Conservation (phyloP, 2,888 invertebrate species). For the Anticlea derivata region DNA sequence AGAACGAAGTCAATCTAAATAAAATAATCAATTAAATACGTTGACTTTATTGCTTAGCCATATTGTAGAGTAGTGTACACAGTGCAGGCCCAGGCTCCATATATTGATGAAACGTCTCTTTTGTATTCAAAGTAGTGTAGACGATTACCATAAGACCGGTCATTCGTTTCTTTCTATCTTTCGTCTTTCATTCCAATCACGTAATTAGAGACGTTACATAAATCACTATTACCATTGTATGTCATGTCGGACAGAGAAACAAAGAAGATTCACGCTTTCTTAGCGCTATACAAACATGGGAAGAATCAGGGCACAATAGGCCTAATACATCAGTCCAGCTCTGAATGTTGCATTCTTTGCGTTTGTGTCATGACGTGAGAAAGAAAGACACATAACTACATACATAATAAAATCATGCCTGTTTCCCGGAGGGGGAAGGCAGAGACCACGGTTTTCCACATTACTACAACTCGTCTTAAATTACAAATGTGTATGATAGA, state of each 20-base stretch:
- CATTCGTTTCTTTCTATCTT: slow-evolving; percentile 3
- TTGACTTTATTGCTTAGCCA: no score
- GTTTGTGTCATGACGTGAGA: slow-evolving; percentile 5
- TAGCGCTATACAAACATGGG: slow-evolving; percentile 37
- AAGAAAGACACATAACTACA: not conserved
- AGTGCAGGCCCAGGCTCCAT: no score
- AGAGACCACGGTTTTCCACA: no score
- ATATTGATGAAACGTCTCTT: no score
- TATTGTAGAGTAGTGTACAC: no score
- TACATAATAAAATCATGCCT: no score
- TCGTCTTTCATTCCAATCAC: slow-evolving; percentile 20
- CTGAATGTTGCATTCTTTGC: slow-evolving; percentile 15
- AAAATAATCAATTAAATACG: no score
- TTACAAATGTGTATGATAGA: no score
- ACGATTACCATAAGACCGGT: not conserved
- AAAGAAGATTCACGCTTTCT: slow-evolving; percentile 44
- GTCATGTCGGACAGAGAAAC: slow-evolving; percentile 22
- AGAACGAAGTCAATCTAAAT: no score
- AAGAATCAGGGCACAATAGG: slow-evolving; percentile 35
- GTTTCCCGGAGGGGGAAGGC: no score
- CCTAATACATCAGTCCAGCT: slow-evolving; percentile 23
- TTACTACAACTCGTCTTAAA: no score
- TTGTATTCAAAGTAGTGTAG: no score
- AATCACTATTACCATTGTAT: slow-evolving; percentile 25
- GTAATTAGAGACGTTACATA: slow-evolving; percentile 30